phyloP scores from a whole-genome alignment of 2,888 invertebrate genomes.

The Melieria omissa region DNA sequence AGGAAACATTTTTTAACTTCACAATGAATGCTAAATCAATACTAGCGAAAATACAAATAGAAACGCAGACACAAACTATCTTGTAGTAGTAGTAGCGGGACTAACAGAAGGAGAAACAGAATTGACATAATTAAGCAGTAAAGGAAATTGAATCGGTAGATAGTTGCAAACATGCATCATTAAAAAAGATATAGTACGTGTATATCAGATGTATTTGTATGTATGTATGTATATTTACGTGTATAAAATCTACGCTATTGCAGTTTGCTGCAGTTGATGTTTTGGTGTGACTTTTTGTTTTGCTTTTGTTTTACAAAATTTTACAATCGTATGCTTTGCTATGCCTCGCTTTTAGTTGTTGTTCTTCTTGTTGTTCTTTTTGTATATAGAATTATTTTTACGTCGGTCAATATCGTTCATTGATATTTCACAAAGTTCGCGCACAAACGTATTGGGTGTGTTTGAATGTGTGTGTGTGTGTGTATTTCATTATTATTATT shows the following conservation, averaged over 20 bases:
- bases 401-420: too few relatives aligned
- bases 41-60: neutral
- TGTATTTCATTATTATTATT: slow-evolving; percentile 14
- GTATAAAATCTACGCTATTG: slow-evolving; percentile 32
- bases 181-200: slow-evolving; percentile 14
- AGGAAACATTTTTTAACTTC: neutral
- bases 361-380: neutral
- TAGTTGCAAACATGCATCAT: neutral
- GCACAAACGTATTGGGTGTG: neutral
- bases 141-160: slow-evolving; percentile 9
- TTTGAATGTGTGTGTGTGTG: slow-evolving; percentile 8
- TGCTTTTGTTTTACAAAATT: slow-evolving; percentile 28
- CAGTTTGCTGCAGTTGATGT: slow-evolving; percentile 28
- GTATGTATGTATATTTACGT: slow-evolving; percentile 13
- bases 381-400: neutral
- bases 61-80: too few relatives aligned
- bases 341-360: neutral
- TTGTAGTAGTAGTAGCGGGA: too few relatives aligned
- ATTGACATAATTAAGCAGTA: slow-evolving; percentile 8
- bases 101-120: neutral
- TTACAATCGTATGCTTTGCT: slow-evolving; percentile 5
- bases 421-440: too few relatives aligned
- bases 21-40: slow-evolving; percentile 5
- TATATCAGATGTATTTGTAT: slow-evolving; percentile 4
- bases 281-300: slow-evolving; percentile 17